Evolutionary conservation across 2,113 vertebrate genomes (phyloP).

Genomic region (Scartelaos histophorus): DNA sequence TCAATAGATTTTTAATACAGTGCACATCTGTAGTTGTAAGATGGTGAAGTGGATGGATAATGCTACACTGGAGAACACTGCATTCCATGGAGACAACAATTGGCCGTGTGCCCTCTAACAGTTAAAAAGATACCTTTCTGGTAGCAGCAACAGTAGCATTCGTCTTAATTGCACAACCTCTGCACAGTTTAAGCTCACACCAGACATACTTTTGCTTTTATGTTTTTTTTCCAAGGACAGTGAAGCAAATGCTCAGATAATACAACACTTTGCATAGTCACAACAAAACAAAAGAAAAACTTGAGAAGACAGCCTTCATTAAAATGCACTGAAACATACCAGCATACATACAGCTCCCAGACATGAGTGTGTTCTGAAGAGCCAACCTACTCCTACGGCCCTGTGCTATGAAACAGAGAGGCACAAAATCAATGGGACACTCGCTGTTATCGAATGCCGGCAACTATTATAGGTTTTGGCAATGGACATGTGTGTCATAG

Average conservation of each 20-base stretch:
- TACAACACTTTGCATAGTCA: neutral
- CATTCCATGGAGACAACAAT: neutral
- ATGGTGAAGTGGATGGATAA: neutral
- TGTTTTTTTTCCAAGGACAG: too few relatives aligned
- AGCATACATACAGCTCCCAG: constrained; percentile 5
- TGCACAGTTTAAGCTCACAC: neutral
- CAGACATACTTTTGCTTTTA: neutral
- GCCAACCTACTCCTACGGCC: constrained; percentile 51
- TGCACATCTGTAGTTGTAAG: neutral
- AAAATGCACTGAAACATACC: neutral
- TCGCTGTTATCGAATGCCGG: constrained; percentile 48
- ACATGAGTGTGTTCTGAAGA: constrained; percentile 38
- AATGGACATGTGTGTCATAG: constrained; percentile 7
- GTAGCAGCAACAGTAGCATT: neutral
- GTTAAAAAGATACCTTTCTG: neutral
- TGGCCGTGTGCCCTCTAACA: neutral
- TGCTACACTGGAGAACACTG: neutral
- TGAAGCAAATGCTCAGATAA: neutral
- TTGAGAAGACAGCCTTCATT: neutral
- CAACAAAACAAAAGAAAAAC: neutral
- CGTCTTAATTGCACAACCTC: neutral
- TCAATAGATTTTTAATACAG: too few relatives aligned
- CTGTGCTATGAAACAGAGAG: constrained; percentile 34
- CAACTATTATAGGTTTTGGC: constrained; percentile 43
- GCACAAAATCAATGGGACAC: constrained; percentile 62